Evolutionary conservation across 2,113 vertebrate genomes (phyloP).

Genomic region (Nipponia nippon): DNA sequence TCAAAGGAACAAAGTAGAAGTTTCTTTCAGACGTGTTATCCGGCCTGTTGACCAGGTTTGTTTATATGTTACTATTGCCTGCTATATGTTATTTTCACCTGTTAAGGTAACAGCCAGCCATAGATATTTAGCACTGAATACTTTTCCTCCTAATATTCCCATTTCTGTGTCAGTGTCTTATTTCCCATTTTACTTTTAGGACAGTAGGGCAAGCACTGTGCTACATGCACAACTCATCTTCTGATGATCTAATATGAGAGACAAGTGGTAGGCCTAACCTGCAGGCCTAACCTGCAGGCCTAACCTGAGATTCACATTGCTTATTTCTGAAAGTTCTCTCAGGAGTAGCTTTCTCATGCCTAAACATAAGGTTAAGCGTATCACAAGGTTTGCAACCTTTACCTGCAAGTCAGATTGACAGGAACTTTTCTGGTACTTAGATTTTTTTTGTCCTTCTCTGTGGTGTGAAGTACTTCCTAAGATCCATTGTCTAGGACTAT

Average conservation of each 20-base stretch:
- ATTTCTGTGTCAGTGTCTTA: background rate
- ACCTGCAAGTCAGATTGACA: background rate
- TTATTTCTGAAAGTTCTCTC: background rate
- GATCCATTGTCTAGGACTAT: background rate
- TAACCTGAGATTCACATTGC: background rate
- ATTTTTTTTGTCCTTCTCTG: background rate
- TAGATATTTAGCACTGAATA: background rate
- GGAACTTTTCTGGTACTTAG: background rate
- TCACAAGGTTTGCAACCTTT: background rate
- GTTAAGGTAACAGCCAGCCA: background rate
- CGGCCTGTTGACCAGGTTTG: constrained; percentile 75
- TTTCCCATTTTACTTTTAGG: background rate
- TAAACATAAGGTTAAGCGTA: background rate
- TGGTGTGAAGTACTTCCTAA: background rate
- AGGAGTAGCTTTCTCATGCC: background rate
- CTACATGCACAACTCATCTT: background rate
- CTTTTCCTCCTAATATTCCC: background rate
- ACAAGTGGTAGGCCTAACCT: background rate
- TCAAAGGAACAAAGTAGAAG: constrained; percentile 49
- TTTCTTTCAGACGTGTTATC: constrained; percentile 67
- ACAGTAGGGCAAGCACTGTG: background rate
- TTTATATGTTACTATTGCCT: background rate
- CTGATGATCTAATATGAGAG: background rate
- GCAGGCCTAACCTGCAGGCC: background rate
- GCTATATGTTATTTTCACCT: background rate